Conservation (phyloP, 2,113 vertebrate species). For the Bungarus multicinctus region DNA sequence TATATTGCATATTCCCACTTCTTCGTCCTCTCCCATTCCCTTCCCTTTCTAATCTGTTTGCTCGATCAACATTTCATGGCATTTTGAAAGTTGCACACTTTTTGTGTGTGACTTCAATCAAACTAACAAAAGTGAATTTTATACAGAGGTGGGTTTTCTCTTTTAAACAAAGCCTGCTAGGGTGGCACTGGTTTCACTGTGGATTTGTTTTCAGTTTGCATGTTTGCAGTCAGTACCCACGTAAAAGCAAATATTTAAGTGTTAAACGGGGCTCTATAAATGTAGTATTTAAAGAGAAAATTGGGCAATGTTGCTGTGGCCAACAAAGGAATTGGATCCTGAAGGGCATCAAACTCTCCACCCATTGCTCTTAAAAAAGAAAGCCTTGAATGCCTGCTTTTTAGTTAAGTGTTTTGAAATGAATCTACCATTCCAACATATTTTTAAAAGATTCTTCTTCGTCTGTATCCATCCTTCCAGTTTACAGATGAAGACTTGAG, state of each 20-base stretch:
- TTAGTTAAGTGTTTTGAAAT: background rate
- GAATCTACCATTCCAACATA: background rate
- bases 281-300: background rate
- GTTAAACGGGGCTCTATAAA: background rate
- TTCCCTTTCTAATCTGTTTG: background rate
- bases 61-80: background rate
- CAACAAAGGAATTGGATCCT: background rate
- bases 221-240: background rate
- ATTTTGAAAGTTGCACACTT: background rate
- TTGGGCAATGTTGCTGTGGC: background rate
- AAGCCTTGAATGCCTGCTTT: background rate
- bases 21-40: background rate
- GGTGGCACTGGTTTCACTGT: background rate
- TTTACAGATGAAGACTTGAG: background rate
- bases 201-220: background rate
- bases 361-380: background rate
- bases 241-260: background rate
- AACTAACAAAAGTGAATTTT: background rate
- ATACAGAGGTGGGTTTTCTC: background rate
- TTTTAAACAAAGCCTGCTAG: background rate
- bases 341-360: background rate
- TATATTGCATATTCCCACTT: background rate
- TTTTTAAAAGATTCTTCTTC: background rate
- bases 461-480: background rate
- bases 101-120: background rate